These are phyloP conservation scores for Metallyticus violacea DNA, from an alignment of 2,888 invertebrate genomes.

Conservation along the genomic window DNA sequence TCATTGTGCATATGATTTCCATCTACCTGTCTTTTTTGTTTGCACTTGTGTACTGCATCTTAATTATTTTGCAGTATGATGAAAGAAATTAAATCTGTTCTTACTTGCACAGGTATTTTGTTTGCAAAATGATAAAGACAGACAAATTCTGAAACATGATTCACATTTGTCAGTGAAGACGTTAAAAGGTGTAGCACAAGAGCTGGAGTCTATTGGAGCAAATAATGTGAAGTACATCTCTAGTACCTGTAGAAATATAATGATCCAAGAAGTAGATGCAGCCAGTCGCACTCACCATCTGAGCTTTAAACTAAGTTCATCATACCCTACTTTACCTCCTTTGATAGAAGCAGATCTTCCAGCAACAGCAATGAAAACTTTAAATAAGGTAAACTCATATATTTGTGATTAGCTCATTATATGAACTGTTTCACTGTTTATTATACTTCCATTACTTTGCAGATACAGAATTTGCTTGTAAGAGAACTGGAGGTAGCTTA, in stretches of 20 bases:
- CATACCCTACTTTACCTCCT: background rate
- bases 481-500: too few species aligned
- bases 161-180: background rate
- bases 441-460: too few species aligned
- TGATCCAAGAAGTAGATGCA: background rate
- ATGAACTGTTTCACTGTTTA: too few species aligned
- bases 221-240: background rate
- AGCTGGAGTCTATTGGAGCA: background rate
- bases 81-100: background rate
- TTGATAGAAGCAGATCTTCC: conserved; percentile 1
- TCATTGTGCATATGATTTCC: background rate
- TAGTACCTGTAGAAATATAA: background rate
- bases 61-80: background rate
- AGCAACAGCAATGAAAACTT: background rate
- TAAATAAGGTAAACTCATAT: conserved; percentile 4
- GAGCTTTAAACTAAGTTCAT: background rate
- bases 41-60: background rate
- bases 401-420: too few species aligned
- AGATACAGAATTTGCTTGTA: too few species aligned
- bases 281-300: background rate
- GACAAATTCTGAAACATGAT: background rate
- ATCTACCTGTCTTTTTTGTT: background rate
- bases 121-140: background rate
- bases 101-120: background rate
- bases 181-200: background rate